A percentile compares a stretch with the other conserved stretches of the same genome.
These are phyloP conservation scores for Lobophora halterata DNA, from an alignment of 2,888 invertebrate genomes.

Conservation along the genomic window DNA sequence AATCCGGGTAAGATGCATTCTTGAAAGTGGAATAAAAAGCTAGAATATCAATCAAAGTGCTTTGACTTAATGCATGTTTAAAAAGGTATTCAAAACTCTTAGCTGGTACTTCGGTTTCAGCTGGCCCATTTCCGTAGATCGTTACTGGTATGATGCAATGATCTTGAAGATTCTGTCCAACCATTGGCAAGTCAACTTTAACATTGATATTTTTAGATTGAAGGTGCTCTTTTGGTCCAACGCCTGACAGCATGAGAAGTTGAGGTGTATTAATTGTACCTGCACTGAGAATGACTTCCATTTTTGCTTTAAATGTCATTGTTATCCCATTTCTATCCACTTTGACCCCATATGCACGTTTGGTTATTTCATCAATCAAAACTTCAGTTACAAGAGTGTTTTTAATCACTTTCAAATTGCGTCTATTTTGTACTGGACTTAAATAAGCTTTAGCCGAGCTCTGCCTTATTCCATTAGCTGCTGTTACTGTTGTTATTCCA, in stretches of 20 bases:
- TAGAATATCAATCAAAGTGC: conserved; percentile 76
- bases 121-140: conserved; percentile 49
- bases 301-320: conserved; percentile 39
- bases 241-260: conserved; percentile 73
- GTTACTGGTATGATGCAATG: conserved; percentile 63
- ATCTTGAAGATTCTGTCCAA: conserved; percentile 79
- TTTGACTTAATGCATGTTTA: conserved; percentile 64
- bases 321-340: conserved; percentile 39
- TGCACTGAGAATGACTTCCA: conserved; percentile 72
- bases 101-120: conserved; percentile 36
- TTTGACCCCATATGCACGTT: conserved; percentile 63
- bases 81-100: conserved; percentile 67
- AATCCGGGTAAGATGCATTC: conserved; percentile 50
- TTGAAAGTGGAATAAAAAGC: conserved; percentile 46
- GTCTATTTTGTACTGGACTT: conserved; percentile 12
- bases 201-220: conserved; percentile 51
- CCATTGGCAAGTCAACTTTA: conserved; percentile 60
- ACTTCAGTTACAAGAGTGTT: conserved; percentile 72
- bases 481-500: conserved; percentile 65
- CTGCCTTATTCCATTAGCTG: conserved; percentile 57
- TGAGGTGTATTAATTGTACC: conserved; percentile 75
- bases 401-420: conserved; percentile 57
- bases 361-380: conserved; percentile 57
- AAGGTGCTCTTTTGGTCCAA: conserved; percentile 66
- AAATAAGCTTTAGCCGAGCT: conserved; percentile 16